Evolutionary conservation across 2,113 vertebrate genomes (phyloP), one percentile per base, ranked within the genome.

Genomic region (Thunnus maccoyii): DNA sequence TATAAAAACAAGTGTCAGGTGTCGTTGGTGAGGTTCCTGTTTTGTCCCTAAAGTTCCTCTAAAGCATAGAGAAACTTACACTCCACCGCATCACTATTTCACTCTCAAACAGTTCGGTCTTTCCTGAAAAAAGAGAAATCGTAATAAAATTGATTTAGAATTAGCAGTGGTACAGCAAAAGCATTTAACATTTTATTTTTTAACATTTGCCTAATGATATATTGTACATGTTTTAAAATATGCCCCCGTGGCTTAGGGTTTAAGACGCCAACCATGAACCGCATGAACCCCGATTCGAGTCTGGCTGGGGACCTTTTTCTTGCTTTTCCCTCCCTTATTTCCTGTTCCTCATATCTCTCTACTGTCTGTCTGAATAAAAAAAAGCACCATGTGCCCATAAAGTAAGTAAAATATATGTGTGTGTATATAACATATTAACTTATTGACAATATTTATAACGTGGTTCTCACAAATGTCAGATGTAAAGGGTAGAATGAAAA

Each of bases 401-500:
- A 41, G 36, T 41, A 41, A 41, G 36, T 41, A 41, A 41, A 41
- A 41, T 41, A 41, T 41, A 41, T 41, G 36, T 41, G 36, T 41
- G 36, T 41, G 9, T 36, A 50, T 22, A 5, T 73, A 67, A 50
- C 16, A 44, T 20, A 36, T 6, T 51, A 78, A n/a, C 18, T 17
- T 56, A 7, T 1, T 4, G 32, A 13, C 9, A 30, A 36, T 61
- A 27, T 71, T 22, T 66, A 50, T 67, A n/a, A 69, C 17, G n/a
- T 57, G 63, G 22, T 72, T 62, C 54, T 78, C 52, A 41, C 5
- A 22, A 41, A 54, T 22, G 61, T 74, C n/a, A 70, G 30, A 71
- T 25, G 64, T 78, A 47, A 80, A 72, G 80, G 47, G 41, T 25
- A 18, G 11, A 76, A 50, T 30, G 27, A 62, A 67, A 46, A 58